Conservation (phyloP, 2,797 vertebrate species). For the Hydrophis major region DNA sequence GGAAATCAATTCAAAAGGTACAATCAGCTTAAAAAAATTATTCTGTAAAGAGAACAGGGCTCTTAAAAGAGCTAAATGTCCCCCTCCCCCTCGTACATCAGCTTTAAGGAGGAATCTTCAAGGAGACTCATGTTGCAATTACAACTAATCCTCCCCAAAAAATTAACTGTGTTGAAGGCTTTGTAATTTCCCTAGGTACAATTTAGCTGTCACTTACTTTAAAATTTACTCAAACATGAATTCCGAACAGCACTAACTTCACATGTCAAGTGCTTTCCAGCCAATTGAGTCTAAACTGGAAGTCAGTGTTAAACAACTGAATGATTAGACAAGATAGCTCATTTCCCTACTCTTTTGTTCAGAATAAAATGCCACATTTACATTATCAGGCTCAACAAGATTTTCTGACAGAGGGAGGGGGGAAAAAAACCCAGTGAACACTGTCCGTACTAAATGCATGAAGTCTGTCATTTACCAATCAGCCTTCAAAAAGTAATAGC, state of each 20-base stretch:
- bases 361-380: slow-evolving; percentile 88
- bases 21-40: slow-evolving; percentile 70
- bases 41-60: slow-evolving; percentile 67
- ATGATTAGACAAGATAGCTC: slow-evolving; percentile 99
- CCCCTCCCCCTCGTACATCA: slow-evolving; percentile 77
- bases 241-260: slow-evolving; percentile 98
- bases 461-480: slow-evolving; percentile 87
- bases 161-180: slow-evolving; percentile 98
- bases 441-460: slow-evolving; percentile 77
- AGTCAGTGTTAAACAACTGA: slow-evolving; percentile 97
- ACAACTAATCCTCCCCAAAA: slow-evolving; percentile 85
- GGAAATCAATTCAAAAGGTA: slow-evolving; percentile 70
- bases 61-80: slow-evolving; percentile 71
- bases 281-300: slow-evolving; percentile 97
- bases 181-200: slow-evolving; percentile 99
- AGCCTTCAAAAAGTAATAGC: slow-evolving; percentile 83
- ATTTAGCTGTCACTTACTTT: slow-evolving; percentile 99
- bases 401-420: slow-evolving; percentile 79
- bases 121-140: slow-evolving; percentile 89
- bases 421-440: slow-evolving; percentile 76
- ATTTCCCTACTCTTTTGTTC: slow-evolving; percentile 93
- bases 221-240: slow-evolving; percentile 94
- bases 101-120: slow-evolving; percentile 79
- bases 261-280: slow-evolving; percentile 99
- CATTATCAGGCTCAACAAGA: slow-evolving; percentile 92